These are phyloP conservation scores for Morone saxatilis DNA, from an alignment of 2,113 vertebrate genomes.

Conservation along the genomic window DNA sequence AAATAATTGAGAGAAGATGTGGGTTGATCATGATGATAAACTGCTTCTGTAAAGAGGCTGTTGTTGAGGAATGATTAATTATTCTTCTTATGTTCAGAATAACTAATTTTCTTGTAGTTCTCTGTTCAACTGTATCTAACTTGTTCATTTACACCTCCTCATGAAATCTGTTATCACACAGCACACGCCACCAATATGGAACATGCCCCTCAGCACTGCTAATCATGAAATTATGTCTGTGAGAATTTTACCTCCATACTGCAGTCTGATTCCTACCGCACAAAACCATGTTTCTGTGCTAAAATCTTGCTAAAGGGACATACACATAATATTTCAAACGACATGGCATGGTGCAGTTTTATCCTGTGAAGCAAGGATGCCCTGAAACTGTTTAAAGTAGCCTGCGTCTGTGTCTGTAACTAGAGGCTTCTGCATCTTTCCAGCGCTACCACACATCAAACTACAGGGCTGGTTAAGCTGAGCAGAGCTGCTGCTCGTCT, in stretches of 20 bases:
- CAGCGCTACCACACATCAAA: slow-evolving; percentile 64
- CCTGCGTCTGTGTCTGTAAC: slow-evolving; percentile 61
- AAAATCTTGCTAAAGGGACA: slow-evolving; percentile 56
- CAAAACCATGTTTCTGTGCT: slow-evolving; percentile 45
- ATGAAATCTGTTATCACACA: slow-evolving; percentile 63
- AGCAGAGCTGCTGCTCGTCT: slow-evolving; percentile 61
- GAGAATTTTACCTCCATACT: slow-evolving; percentile 49
- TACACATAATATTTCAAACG: slow-evolving; percentile 41
- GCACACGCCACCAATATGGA: slow-evolving; percentile 50
- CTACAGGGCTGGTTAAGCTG: slow-evolving; percentile 58
- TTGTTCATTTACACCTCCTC: slow-evolving; percentile 59
- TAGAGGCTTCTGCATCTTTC: slow-evolving; percentile 67
- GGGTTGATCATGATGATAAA: slow-evolving; percentile 37
- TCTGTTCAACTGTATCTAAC: slow-evolving; percentile 57
- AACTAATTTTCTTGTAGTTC: slow-evolving; percentile 49
- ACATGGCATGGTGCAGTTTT: slow-evolving; percentile 35
- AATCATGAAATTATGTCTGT: slow-evolving; percentile 51
- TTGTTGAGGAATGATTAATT: slow-evolving; percentile 59
- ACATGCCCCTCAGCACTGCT: slow-evolving; percentile 55
- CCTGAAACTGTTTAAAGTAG: slow-evolving; percentile 62
- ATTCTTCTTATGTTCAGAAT: slow-evolving; percentile 51
- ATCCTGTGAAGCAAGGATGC: slow-evolving; percentile 58
- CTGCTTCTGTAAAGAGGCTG: slow-evolving; percentile 30
- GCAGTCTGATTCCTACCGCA: slow-evolving; percentile 28
- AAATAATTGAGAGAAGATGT: slow-evolving; percentile 19